Evolutionary conservation across 2,113 vertebrate species (phyloP), one percentile per base, ranked within the genome.

Genomic region (Ptilorrhoa leucosticta): DNA sequence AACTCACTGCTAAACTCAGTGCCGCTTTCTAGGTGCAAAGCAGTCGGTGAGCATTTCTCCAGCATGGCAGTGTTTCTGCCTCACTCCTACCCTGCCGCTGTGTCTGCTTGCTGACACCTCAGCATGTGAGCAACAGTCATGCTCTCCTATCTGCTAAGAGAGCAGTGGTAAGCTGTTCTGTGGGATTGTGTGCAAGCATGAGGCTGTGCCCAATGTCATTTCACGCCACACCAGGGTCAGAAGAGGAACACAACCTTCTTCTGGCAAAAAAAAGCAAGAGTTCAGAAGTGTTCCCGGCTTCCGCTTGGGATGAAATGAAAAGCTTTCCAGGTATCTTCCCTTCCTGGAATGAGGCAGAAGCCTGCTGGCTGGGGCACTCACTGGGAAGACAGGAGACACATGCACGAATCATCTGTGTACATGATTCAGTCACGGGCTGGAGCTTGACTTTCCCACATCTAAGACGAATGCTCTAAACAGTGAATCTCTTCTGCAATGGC

Each of bases 391-490:
- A 0, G 39, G 27, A 94, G 24, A 47, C 35, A 23, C 39, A 60
- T 4, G 15, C 12, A 40, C 20, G 35, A 77, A n/a, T 45, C 48
- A 77, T 76, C 31, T 42, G 28, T 5, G 0, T 45, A 28, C 28
- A 58, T 88, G 66, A 90, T 88, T 93, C 75, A 87, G 78, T 51
- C 35, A n/a, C 0, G 0, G 15, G 44, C 40, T 80, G 37, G 28
- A 90, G 45, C 79, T 90, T 90, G 88, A 75, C 71, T 85, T 94
- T 93, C 31, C 88, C 92, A 92, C 92, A 95, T 93, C 85, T 92
- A 61, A 94, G 73, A 13, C 0, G 0, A 92, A 28, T 73, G 28
- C 31, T 63, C 13, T 87, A 42, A 83, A 89, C 8, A 28, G 8
- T 37, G 50, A 83, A 51, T n/a, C 11, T 94, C 28, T 83, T 54